phyloP scores from a whole-genome alignment of 2,113 vertebrate species.

The Fregetta grallaria region DNA sequence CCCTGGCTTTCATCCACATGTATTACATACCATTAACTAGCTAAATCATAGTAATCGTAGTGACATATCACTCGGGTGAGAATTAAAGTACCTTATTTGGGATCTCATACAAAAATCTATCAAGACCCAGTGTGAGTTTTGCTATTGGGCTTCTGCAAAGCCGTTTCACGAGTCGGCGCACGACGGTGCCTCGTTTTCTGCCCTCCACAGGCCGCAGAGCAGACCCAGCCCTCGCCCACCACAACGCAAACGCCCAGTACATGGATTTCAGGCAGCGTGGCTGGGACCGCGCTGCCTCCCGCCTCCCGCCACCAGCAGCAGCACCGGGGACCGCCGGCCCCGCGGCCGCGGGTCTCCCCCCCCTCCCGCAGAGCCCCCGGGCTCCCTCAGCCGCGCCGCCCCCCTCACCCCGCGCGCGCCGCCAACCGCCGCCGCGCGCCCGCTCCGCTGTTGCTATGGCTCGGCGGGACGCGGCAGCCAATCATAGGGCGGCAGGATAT shows the following conservation, averaged over 20 bases:
- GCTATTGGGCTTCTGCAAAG: neutral
- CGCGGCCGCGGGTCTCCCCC: fast-evolving
- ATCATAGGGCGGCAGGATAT: constrained; percentile 25
- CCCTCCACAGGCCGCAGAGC: neutral
- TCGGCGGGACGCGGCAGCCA: constrained; percentile 41
- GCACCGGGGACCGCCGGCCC: fast-evolving
- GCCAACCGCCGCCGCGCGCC: neutral
- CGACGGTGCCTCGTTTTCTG: neutral
- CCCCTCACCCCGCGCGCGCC: neutral
- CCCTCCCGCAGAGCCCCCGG: neutral
- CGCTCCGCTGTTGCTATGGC: constrained; percentile 65
- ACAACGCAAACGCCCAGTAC: fast-evolving
- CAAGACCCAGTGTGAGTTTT: neutral
- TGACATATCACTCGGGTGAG: neutral
- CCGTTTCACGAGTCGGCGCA: neutral
- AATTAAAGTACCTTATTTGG: neutral
- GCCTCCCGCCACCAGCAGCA: neutral
- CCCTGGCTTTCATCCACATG: neutral
- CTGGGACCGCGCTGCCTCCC: neutral
- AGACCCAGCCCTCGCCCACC: neutral
- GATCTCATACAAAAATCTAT: neutral
- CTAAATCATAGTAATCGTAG: neutral
- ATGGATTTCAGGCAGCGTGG: fast-evolving
- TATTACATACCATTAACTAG: neutral
- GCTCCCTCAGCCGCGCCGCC: neutral